Evolutionary conservation across 2,888 invertebrate genomes (phyloP), one percentile per base, ranked within the genome.

Genomic region (Pherbina coryleti): DNA sequence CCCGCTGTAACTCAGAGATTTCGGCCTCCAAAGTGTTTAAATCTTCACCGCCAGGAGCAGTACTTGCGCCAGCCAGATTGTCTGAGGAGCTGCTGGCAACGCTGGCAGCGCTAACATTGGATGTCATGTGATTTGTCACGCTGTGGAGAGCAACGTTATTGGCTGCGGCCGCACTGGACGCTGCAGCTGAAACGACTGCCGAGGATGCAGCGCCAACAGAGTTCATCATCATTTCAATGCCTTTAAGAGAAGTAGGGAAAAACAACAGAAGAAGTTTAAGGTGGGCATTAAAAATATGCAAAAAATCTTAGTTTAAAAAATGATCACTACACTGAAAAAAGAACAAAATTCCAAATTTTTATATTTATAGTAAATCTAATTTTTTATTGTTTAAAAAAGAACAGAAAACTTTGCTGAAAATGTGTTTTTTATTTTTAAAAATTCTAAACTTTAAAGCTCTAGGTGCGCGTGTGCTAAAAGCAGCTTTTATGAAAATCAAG

Each of bases 11-110:
- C 88, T 97, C 96, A 55, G 95, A 95, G 86, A 98, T 97, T 91
- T 97, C 97, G 80, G 96, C 95, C 88, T 97, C 97, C 85, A 98
- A 91, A 72, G 95, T 95, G 92, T 95, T 95, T 82, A 97, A 92
- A 88, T 97, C 97, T 90, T 97, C 96, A 31, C 73, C 79, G 19
- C 80, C 78, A 19, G 69, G 75, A 44, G 53, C 76, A 66, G 79
- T 79, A 44, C 79, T 78, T 49, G 78, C 78, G 51, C 78, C 78
- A 31, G 69, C 75, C 2, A 77, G 71, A 75, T 78, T 78, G 77
- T 81, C 79, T 80, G 51, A 79, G 14, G 82, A 79, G 19, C 83
- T 82, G 55, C 60, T 67, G 28, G 17, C 19, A 5, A 62, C 14
- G n/a, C 37, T 77, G 0, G 53, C 8, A 28, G 49, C 62, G 25